These are phyloP conservation scores for Epizoanthus illoricatus DNA, from an alignment of 92 coral and sea anemone species.

Conservation along the genomic window DNA sequence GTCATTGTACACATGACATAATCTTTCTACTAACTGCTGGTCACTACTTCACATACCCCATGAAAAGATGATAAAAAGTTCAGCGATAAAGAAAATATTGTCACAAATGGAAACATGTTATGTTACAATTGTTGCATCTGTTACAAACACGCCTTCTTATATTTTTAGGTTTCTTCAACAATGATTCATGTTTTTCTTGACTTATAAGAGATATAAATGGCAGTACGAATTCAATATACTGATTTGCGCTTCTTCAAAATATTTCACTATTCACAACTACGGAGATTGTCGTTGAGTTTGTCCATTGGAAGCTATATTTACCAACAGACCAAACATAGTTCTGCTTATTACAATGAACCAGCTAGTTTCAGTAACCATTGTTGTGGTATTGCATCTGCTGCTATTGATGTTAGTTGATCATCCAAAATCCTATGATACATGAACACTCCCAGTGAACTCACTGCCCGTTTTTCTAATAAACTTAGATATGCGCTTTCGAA, in stretches of 20 bases:
- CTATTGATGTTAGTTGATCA: background rate
- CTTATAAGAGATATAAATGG: background rate
- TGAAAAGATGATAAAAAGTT: background rate
- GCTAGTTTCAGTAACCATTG: background rate
- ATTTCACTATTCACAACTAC: too few species aligned
- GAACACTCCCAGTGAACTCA: background rate
- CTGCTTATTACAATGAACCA: constrained; percentile 20
- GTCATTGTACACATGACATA: too few species aligned
- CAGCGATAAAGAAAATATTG: background rate
- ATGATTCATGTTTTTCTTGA: constrained; percentile 5
- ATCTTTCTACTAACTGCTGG: background rate
- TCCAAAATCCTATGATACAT: background rate
- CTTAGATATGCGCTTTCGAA: background rate
- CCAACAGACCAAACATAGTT: constrained; percentile 5
- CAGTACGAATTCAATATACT: too few species aligned
- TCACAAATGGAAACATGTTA: constrained; percentile 7
- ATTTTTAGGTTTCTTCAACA: background rate
- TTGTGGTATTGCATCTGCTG: background rate
- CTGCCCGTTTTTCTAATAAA: background rate
- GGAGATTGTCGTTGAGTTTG: too few species aligned
- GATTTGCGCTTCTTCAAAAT: too few species aligned
- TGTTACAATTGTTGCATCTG: background rate
- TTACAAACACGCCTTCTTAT: background rate
- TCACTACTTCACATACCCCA: background rate
- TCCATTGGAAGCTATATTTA: background rate